Evolutionary conservation across 2,113 vertebrate species (phyloP), one percentile per base, ranked within the genome.

Genomic region (Xiphophorus maculatus): DNA sequence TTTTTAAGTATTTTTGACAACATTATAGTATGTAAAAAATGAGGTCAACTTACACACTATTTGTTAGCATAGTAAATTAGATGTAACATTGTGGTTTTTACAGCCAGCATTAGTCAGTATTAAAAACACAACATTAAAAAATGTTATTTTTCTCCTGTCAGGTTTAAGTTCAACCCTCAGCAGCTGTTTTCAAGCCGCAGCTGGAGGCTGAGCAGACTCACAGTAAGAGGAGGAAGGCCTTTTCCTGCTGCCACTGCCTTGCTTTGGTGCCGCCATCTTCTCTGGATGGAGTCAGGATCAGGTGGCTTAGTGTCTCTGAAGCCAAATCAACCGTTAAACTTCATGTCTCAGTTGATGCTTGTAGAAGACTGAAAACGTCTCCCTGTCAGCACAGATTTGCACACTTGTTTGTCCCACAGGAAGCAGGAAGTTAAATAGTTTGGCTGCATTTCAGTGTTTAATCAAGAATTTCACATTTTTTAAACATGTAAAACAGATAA

Each of bases 111-210:
- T 37, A 12, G 10, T 37, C 10, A 37, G 10, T 37, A 37, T 37
- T 11, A 11, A 37, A 37, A 37, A 37, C 1, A 37, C 35, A 11
- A 37, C 35, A 11, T 37, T 37, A 12, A 37, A 35, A 37, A 37
- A 28, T 37, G 2, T 48, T 9, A 10, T 48, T n/a, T 84, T 22
- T 32, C 9, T 37, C n/a, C 25, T 22, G 25, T 19, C 84, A 95
- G 94, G 90, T 95, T 93, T 40, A 90, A 83, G 64, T 95, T 95
- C 25, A 92, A 94, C 68, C 93, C 94, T 0, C 85, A 83, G 1
- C 88, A 92, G 80, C 94, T 95, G 93, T 95, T 95, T 28, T 7
- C n/a, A 30, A 65, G 74, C 85, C 90, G 87, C 79, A 67, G 65
- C 66, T 78, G 85, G 63, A 86, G 79, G 58, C 73, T 79, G 80